phyloP scores from a whole-genome alignment of 2,797 vertebrate species.

The Takifugu rubripes region DNA sequence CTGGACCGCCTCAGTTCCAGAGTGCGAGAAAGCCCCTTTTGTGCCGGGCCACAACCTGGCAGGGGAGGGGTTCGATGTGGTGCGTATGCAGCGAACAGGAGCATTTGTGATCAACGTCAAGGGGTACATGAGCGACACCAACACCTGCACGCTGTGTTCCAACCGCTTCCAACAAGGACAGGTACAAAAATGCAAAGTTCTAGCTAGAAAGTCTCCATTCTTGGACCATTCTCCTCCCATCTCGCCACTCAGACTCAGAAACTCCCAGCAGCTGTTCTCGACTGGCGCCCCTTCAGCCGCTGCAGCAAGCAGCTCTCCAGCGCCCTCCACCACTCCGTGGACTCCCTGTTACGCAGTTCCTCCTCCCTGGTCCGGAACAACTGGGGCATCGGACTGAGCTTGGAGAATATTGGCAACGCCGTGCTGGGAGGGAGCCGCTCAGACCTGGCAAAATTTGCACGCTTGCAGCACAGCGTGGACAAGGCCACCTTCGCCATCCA shows the following conservation, averaged over 20 bases:
- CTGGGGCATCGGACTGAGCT: constrained; percentile 71
- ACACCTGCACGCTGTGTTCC: constrained; percentile 70
- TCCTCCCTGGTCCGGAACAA: constrained; percentile 74
- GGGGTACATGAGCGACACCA: constrained; percentile 61
- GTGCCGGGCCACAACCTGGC: constrained; percentile 82
- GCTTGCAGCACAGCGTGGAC: constrained; percentile 73
- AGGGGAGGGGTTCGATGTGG: constrained; percentile 86
- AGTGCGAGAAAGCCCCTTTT: constrained; percentile 74
- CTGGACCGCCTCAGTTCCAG: constrained; percentile 45
- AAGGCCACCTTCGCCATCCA: constrained; percentile 78
- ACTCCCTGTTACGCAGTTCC: constrained; percentile 76
- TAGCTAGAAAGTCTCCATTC: not conserved
- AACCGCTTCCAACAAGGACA: constrained; percentile 74
- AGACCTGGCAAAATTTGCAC: constrained; percentile 75
- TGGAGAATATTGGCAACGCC: constrained; percentile 62
- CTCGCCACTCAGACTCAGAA: constrained; percentile 62
- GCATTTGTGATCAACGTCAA: constrained; percentile 79
- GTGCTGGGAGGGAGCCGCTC: constrained; percentile 76
- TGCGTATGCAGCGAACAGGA: constrained; percentile 76
- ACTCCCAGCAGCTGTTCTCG: constrained; percentile 71
- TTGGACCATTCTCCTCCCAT: not conserved
- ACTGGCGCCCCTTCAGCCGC: constrained; percentile 77
- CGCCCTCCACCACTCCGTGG: constrained; percentile 76
- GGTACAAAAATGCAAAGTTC: constrained; percentile 30
- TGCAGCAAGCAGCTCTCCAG: constrained; percentile 78